phyloP scores from a whole-genome alignment of 2,113 vertebrate species.

The Syngnathus floridae region DNA sequence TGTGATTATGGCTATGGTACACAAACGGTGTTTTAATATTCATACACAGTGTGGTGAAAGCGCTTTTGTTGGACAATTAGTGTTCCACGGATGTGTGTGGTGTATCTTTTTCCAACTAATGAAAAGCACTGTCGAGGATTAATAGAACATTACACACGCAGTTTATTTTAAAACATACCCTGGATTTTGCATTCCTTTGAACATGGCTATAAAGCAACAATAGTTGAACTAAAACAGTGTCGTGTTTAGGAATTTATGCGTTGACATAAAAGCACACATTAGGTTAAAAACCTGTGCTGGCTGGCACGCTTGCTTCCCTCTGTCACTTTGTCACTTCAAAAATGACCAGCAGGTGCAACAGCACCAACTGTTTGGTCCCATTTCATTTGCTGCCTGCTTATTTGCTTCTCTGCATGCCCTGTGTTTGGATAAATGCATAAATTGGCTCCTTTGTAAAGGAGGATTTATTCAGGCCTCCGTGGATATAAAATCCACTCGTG shows the following conservation, averaged over 20 bases:
- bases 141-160: conserved; percentile 9
- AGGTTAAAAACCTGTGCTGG: conserved; percentile 13
- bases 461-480: background rate
- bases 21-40: background rate
- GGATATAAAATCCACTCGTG: background rate
- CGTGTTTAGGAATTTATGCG: conserved; percentile 7
- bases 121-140: conserved; percentile 3
- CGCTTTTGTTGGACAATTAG: background rate
- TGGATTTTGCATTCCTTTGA: conserved; percentile 1
- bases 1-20: background rate
- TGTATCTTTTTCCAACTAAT: background rate
- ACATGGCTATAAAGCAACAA: background rate
- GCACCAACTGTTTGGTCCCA: conserved; percentile 14
- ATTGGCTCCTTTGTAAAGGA: background rate
- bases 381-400: conserved; percentile 7
- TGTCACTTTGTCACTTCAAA: conserved; percentile 26
- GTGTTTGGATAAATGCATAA: background rate
- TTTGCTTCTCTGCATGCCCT: background rate
- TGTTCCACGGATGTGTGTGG: background rate
- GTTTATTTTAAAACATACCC: conserved; percentile 1
- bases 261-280: conserved; percentile 7
- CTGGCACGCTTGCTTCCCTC: conserved; percentile 9
- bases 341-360: conserved; percentile 32
- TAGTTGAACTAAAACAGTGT: background rate
- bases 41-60: background rate